phyloP scores from a whole-genome alignment of 2,888 invertebrate species.

The Globia sparganii region DNA sequence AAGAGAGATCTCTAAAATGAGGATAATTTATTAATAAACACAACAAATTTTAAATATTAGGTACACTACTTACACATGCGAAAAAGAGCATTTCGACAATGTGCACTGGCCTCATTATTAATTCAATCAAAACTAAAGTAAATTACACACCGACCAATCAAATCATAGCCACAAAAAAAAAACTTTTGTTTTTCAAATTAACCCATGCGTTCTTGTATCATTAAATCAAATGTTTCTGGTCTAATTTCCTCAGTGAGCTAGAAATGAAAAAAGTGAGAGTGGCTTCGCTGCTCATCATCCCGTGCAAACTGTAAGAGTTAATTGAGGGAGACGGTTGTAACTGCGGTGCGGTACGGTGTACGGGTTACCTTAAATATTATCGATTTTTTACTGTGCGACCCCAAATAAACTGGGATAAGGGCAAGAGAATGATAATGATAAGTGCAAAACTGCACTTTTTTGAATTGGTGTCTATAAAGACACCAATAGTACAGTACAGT shows the following conservation, averaged over 20 bases:
- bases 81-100: not conserved
- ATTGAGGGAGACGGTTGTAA: conserved; percentile 57
- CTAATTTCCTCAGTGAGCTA: conserved; percentile 60
- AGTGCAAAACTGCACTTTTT: not conserved
- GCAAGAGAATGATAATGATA: not conserved
- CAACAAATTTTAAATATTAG: not conserved
- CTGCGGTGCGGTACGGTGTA: conserved; percentile 1
- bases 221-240: conserved; percentile 62
- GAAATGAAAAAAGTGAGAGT: conserved; percentile 65
- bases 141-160: conserved; percentile 15
- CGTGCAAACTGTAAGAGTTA: conserved; percentile 53
- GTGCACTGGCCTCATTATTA: conserved; percentile 23
- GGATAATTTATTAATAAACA: not conserved
- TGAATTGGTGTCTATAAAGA: not conserved
- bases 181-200: conserved; percentile 43
- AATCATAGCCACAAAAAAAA: conserved; percentile 2
- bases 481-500: not conserved
- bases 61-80: not conserved
- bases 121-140: conserved; percentile 29
- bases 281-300: conserved; percentile 55
- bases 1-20: not conserved
- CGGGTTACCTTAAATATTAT: not conserved
- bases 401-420: not conserved
- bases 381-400: not conserved
- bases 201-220: conserved; percentile 41